Evolutionary conservation across 2,888 invertebrate species (phyloP).

Genomic region (Tiliacea aurago): DNA sequence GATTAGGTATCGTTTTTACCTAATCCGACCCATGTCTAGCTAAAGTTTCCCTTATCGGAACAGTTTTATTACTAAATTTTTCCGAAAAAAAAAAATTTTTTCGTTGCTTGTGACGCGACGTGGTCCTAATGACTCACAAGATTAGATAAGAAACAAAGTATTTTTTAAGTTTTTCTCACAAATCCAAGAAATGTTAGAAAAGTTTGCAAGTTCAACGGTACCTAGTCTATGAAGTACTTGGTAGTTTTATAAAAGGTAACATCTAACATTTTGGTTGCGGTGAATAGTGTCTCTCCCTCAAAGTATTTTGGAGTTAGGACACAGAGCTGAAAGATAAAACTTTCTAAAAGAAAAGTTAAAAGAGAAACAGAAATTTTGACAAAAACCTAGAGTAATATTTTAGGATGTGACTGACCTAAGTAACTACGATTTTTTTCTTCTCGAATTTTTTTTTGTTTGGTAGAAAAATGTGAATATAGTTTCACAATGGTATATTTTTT

Average conservation of each 20-base stretch:
- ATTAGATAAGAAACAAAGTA: constrained; percentile 32
- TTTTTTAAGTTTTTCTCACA: constrained; percentile 25
- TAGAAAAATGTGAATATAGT: not conserved
- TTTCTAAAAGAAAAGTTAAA: not conserved
- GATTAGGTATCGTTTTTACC: too few species aligned
- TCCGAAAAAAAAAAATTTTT: not conserved
- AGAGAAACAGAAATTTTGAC: not conserved
- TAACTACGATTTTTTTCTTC: not conserved
- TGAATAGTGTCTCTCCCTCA: constrained; percentile 28
- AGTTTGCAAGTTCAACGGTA: constrained; percentile 31
- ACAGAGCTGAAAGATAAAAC: constrained; percentile 7
- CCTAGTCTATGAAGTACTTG: constrained; percentile 30
- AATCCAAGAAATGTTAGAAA: constrained; percentile 5
- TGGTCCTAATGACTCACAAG: constrained; percentile 32
- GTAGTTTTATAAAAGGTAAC: constrained; percentile 44
- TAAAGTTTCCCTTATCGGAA: constrained; percentile 16
- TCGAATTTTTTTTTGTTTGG: not conserved
- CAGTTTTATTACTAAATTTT: constrained; percentile 11
- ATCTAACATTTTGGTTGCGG: constrained; percentile 9
- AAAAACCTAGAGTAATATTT: not conserved
- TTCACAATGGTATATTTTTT: not conserved
- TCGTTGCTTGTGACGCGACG: not conserved
- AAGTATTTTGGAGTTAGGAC: constrained; percentile 19
- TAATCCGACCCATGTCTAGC: too few species aligned
- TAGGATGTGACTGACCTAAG: not conserved